phyloP scores from a whole-genome alignment of 1,140 invertebrate species.

The Bilobella aurantiaca region DNA sequence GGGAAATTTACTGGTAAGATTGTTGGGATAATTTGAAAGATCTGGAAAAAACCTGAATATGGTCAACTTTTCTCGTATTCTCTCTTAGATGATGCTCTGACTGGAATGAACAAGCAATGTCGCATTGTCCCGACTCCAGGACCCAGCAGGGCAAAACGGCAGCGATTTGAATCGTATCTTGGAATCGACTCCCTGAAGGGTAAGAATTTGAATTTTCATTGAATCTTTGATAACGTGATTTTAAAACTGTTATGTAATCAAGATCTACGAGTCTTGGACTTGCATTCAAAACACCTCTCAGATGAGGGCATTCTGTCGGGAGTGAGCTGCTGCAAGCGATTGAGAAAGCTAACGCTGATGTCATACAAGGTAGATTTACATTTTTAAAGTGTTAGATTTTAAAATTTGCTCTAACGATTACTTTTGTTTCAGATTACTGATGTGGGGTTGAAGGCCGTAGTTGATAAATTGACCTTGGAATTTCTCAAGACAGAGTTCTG shows the following conservation, averaged over 20 bases:
- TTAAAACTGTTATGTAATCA: background rate
- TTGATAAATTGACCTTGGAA: constrained; percentile 3
- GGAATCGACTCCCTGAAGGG: background rate
- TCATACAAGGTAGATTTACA: background rate
- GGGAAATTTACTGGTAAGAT: constrained; percentile 4
- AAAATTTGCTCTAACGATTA: background rate
- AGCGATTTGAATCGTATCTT: background rate
- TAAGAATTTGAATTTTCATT: background rate
- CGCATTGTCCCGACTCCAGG: background rate
- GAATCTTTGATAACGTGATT: too few relatives aligned
- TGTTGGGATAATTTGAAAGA: too few relatives aligned
- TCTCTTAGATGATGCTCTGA: background rate
- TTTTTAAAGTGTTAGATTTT: background rate
- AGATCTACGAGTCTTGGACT: background rate
- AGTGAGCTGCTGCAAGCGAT: background rate
- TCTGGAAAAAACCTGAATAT: background rate
- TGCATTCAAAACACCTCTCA: background rate
- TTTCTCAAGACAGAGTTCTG: constrained; percentile 10
- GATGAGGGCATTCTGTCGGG: background rate
- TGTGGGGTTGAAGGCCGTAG: background rate
- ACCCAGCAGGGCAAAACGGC: background rate
- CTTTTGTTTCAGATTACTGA: background rate
- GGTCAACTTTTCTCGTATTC: background rate
- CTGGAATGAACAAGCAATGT: background rate
- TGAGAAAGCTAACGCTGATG: constrained; percentile 1